A percentile compares a stretch with the other conserved stretches of the same genome.
Conservation (phyloP, 2,113 vertebrate genomes). For the Bettongia penicillata region DNA sequence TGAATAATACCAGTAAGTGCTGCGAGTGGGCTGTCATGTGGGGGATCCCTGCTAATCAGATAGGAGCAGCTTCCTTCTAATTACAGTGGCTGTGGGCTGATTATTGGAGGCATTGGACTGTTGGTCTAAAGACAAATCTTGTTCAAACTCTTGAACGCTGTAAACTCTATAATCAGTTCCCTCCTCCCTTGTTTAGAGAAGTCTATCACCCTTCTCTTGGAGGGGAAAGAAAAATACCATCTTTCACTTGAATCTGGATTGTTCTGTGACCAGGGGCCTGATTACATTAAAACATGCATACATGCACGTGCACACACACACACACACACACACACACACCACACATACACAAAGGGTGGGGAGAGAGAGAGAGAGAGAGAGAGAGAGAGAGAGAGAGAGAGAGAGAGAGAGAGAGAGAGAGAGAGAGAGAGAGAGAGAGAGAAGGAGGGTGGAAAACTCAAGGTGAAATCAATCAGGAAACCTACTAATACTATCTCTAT, state of each 20-base stretch:
- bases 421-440: no score
- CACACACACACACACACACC: not conserved
- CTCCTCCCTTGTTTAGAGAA: conserved; percentile 18
- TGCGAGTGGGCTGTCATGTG: conserved; percentile 10
- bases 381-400: no score
- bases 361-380: no score
- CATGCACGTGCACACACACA: not conserved
- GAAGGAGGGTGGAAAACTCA: not conserved
- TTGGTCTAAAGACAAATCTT: conserved; percentile 67
- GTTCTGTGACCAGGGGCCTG: conserved; percentile 3
- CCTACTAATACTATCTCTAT: not conserved
- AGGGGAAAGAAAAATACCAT: not conserved
- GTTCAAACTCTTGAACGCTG: conserved; percentile 36
- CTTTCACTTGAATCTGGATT: conserved; percentile 14
- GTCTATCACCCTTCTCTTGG: conserved; percentile 9
- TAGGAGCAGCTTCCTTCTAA: conserved; percentile 68
- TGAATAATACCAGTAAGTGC: conserved; percentile 60
- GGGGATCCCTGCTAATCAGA: conserved; percentile 66
- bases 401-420: no score
- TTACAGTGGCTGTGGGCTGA: conserved; percentile 63
- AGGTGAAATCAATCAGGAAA: not conserved
- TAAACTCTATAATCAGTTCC: conserved; percentile 52
- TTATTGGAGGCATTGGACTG: conserved; percentile 56
- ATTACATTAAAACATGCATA: not conserved
- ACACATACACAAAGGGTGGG: no score